These are phyloP conservation scores for Rutilus rutilus DNA, from an alignment of 2,113 vertebrate species.

Conservation along the genomic window DNA sequence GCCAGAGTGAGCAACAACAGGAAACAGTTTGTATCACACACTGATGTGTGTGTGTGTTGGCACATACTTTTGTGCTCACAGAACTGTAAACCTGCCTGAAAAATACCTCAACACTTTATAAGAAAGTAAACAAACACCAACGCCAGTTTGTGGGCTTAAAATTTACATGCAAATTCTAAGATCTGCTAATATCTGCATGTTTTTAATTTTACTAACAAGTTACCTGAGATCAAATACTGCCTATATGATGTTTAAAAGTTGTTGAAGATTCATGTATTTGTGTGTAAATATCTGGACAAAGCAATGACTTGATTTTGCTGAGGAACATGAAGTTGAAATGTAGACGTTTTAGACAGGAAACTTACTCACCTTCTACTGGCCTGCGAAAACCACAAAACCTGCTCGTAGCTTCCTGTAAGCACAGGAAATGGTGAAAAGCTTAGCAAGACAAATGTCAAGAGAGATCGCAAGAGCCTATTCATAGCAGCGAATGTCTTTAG, in stretches of 20 bases:
- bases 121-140: not conserved
- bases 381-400: conserved; percentile 49
- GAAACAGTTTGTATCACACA: conserved; percentile 66
- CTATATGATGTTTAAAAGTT: not conserved
- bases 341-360: conserved; percentile 62
- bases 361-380: conserved; percentile 54
- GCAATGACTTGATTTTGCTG: not conserved
- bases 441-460: conserved; percentile 41
- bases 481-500: not conserved
- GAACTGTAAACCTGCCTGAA: not conserved
- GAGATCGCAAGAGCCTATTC: not conserved
- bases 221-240: not conserved
- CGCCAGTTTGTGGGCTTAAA: not conserved
- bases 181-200: not conserved
- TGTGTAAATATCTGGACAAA: not conserved
- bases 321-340: not conserved
- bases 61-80: not conserved
- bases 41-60: conserved; percentile 17
- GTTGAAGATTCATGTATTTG: not conserved
- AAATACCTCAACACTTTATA: not conserved
- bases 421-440: conserved; percentile 64
- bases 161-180: not conserved
- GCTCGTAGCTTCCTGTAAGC: conserved; percentile 60
- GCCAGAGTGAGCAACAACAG: conserved; percentile 65
- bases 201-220: not conserved